A percentile compares a stretch with the other conserved stretches of the same genome.
Evolutionary conservation across 2,797 vertebrate genomes (phyloP).

Genomic region (Sebastes taczanowskii): DNA sequence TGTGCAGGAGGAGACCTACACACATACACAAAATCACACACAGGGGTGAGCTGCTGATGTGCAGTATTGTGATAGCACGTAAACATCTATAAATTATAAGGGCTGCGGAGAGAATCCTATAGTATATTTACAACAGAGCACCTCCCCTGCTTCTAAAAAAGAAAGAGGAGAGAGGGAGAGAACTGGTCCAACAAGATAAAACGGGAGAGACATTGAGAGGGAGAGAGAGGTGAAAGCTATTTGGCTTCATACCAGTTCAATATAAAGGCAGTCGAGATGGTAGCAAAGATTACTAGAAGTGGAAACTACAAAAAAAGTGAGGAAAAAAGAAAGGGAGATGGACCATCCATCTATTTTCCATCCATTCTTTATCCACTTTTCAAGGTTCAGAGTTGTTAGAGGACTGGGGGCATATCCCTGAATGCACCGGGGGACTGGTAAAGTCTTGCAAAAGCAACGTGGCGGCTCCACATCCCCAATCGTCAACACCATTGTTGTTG

Average conservation of each 20-base stretch:
- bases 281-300: conserved; percentile 35
- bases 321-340: conserved; percentile 3
- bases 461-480: neutral
- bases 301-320: conserved; percentile 27
- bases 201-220: conserved; percentile 22
- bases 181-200: conserved; percentile 42
- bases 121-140: conserved; percentile 68
- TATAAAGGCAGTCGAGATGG: conserved; percentile 49
- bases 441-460: neutral
- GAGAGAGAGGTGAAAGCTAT: conserved; percentile 43
- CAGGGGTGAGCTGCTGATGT: conserved; percentile 21
- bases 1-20: neutral
- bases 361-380: conserved; percentile 14
- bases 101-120: conserved; percentile 65
- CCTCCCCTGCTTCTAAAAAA: conserved; percentile 29
- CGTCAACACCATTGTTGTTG: neutral
- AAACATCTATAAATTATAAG: conserved; percentile 71
- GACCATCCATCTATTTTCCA: conserved; percentile 29
- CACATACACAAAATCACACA: conserved; percentile 3
- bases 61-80: conserved; percentile 53
- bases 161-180: neutral
- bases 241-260: conserved; percentile 54
- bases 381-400: neutral
- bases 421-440: neutral
- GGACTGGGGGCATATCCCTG: neutral